Conservation (phyloP, 1,140 invertebrate species). For the Bombus fervidus region DNA sequence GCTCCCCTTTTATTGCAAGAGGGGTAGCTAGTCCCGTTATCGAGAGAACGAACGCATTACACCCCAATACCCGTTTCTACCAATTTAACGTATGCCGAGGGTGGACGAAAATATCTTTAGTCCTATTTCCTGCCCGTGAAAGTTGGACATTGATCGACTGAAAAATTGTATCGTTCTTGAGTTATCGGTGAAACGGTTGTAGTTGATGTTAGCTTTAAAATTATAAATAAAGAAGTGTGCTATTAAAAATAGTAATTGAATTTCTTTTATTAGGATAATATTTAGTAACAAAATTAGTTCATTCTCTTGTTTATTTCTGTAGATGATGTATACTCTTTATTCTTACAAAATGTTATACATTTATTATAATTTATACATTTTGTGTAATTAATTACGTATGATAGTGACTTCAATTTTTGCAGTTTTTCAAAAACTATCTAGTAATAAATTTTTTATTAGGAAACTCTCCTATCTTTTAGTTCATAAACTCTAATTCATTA, state of each 20-base stretch:
- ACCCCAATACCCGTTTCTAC: constrained; percentile 41
- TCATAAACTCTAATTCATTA: neutral
- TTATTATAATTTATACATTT: too few relatives aligned
- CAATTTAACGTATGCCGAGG: constrained; percentile 43
- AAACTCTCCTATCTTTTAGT: neutral
- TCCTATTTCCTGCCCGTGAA: constrained; percentile 32
- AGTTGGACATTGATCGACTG: neutral
- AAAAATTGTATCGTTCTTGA: constrained; percentile 1
- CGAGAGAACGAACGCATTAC: constrained; percentile 46
- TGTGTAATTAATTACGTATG: too few relatives aligned
- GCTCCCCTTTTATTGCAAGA: constrained; percentile 46
- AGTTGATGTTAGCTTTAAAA: too few relatives aligned
- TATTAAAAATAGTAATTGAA: too few relatives aligned
- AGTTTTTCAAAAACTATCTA: too few relatives aligned
- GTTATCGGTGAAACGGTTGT: neutral
- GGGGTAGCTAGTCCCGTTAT: constrained; percentile 41
- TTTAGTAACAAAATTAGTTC: too few relatives aligned
- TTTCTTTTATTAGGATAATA: too few relatives aligned
- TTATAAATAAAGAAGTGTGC: too few relatives aligned
- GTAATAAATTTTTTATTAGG: neutral
- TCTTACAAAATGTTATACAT: too few relatives aligned
- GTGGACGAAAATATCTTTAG: constrained; percentile 48
- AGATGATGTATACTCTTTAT: too few relatives aligned
- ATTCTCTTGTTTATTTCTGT: too few relatives aligned
- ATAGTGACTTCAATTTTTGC: too few relatives aligned